A percentile compares a stretch with the other conserved stretches of the same genome.
Conservation (phyloP, 2,113 vertebrate species). For the Excalfactoria chinensis region DNA sequence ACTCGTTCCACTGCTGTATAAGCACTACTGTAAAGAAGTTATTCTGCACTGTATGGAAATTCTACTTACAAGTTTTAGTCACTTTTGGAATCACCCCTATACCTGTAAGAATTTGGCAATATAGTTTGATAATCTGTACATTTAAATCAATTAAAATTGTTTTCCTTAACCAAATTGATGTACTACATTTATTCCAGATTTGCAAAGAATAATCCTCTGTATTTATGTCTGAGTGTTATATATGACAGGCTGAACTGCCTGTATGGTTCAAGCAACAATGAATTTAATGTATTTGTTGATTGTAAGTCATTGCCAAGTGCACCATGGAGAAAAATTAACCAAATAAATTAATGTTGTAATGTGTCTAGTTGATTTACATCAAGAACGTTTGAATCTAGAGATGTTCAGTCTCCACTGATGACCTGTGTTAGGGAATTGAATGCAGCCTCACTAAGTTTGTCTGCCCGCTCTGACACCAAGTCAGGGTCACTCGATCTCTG, state of each 20-base stretch:
- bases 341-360: not conserved
- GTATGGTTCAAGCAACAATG: not conserved
- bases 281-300: not conserved
- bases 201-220: not conserved
- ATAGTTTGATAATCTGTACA: not conserved
- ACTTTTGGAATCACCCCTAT: not conserved
- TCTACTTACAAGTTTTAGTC: no score
- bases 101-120: not conserved
- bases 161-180: not conserved
- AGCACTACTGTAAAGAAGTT: no score
- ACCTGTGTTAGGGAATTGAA: no score
- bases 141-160: conserved; percentile 5
- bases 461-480: no score
- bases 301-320: not conserved
- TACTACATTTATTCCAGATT: not conserved
- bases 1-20: no score
- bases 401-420: not conserved
- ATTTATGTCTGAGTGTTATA: not conserved
- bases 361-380: not conserved
- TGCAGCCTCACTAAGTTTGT: no score
- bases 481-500: no score
- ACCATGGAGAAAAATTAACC: not conserved
- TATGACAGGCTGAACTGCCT: not conserved
- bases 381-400: not conserved
- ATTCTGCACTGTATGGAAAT: no score